Evolutionary conservation across 2,888 invertebrate species (phyloP), one percentile per base, ranked within the genome.

Genomic region (Suillia variegata): DNA sequence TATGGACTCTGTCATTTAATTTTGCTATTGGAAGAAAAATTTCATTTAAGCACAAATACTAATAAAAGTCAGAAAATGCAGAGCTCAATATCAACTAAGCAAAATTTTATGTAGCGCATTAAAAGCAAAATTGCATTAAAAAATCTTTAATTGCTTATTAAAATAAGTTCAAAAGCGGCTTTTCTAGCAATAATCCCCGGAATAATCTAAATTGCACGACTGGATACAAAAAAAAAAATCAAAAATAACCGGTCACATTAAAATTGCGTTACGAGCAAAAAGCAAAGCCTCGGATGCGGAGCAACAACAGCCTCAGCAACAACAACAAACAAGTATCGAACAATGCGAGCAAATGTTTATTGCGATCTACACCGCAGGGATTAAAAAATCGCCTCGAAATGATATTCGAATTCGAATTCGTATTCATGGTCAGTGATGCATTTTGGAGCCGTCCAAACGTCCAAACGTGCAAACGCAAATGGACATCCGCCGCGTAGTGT

Each of bases 381-480:
- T 38, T 38, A 13, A 38, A n/a, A n/a, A 38, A 38, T 38, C n/a
- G 38, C 6, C 6, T 13, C 38, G 38, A 38, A n/a, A 8, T 38
- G 38, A 8, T n/a, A 38, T 13, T 38, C 6, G 38, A 8, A 38
- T 8, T 8, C 38, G 13, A 8, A 38, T 8, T 8, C 31, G 13
- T 38, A 38, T 38, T 38, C 38, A 42, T 47, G 54, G 45, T 54
- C 54, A 47, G 18, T 54, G 54, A 54, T 54, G 54, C 54, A 54
- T 54, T 54, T 42, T 26, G 10, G 38, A 13, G 38, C 6, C 13
- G 38, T n/a, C n/a, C 13, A 8, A n/a, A 38, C 38, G 34, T 34
- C 52, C 17, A n/a, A n/a, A n/a, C n/a, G n/a, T n/a, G 10, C 17
- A n/a, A 18, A 4, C 15, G 47, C 47, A 54, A 45, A 38, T 34